A percentile compares a stretch with the other conserved stretches of the same genome.
Evolutionary conservation across 2,113 vertebrate genomes (phyloP).

Genomic region (Trichechus manatus): DNA sequence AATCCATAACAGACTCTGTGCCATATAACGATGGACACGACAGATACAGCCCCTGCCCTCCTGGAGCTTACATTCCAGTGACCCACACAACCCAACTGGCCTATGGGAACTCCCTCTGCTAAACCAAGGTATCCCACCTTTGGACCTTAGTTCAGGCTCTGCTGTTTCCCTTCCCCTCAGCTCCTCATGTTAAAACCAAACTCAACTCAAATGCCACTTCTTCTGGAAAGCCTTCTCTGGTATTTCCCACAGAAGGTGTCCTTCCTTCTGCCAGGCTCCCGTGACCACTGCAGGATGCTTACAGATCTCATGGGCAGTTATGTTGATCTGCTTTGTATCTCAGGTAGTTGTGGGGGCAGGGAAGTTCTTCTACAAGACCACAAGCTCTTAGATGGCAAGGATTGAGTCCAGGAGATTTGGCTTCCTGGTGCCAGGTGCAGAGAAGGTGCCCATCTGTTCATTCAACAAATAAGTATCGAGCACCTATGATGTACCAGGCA

Average conservation of each 20-base stretch:
- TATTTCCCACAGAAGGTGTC: not conserved
- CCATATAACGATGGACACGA: not conserved
- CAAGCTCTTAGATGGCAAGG: not conserved
- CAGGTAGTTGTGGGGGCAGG: not conserved
- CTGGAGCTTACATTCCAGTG: too few species aligned
- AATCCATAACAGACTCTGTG: not conserved
- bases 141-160: not conserved
- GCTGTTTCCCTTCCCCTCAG: not conserved
- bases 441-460: not conserved
- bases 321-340: not conserved
- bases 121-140: not conserved
- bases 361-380: not conserved
- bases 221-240: not conserved
- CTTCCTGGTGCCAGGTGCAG: not conserved
- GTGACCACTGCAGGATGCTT: too few species aligned
- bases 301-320: rapidly evolving
- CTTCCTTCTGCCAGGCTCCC: not conserved
- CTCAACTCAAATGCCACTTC: not conserved
- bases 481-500: not conserved
- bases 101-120: not conserved
- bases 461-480: not conserved
- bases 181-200: not conserved
- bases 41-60: not conserved
- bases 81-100: not conserved
- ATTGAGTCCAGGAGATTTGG: not conserved